Percentiles rank a stretch among this genome's conserved stretches.
phyloP scores from a whole-genome alignment of 1,140 invertebrate species.

The Aleiodes sp. region DNA sequence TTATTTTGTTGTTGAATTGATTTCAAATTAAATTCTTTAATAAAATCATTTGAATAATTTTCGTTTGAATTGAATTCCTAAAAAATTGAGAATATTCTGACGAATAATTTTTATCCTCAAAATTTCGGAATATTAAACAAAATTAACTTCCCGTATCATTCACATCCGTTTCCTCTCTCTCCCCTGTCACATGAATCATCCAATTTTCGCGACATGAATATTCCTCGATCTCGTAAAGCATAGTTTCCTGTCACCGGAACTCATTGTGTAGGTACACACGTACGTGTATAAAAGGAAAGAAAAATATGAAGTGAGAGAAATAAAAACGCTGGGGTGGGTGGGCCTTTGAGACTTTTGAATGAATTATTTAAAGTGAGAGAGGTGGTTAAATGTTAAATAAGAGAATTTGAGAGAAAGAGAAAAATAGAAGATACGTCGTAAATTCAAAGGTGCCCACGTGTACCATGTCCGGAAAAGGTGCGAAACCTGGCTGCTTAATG shows the following conservation, averaged over 20 bases:
- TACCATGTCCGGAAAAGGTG: constrained; percentile 43
- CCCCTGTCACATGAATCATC: constrained; percentile 27
- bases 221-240: constrained; percentile 49
- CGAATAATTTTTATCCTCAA: no score
- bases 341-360: constrained; percentile 19
- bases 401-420: constrained; percentile 25
- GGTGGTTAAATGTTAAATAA: background rate
- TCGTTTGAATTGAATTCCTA: no score
- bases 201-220: constrained; percentile 55
- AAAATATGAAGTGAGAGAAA: background rate
- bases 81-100: no score
- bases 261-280: background rate
- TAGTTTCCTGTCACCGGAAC: constrained; percentile 47
- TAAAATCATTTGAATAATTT: no score
- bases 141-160: constrained; percentile 21
- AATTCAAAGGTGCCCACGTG: constrained; percentile 46
- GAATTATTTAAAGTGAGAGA: constrained; percentile 35
- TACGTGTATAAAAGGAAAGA: background rate
- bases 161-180: constrained; percentile 36
- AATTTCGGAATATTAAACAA: no score
- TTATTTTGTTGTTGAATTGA: no score
- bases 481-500: constrained; percentile 54
- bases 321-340: background rate
- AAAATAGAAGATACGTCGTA: constrained; percentile 31
- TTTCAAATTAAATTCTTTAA: no score